Evolutionary conservation across 2,888 invertebrate genomes (phyloP), one percentile per base, ranked within the genome.

Genomic region (Meteorus colon): DNA sequence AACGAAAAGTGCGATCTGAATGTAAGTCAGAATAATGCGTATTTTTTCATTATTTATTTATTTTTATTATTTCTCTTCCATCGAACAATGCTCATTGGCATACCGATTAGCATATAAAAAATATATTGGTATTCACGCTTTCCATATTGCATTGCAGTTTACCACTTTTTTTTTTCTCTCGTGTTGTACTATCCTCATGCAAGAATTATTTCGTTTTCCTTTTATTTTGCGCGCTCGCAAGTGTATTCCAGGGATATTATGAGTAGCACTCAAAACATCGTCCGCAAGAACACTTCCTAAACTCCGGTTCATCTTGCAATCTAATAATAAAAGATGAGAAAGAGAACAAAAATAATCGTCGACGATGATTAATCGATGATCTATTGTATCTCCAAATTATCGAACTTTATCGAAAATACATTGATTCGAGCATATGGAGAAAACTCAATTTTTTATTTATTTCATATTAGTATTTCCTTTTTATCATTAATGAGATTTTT

Each of bases 61-160:
- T 55, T 55, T 19, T 24, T 19, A 19, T 55, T 55, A 55, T 55
- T 55, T 19, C 4, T 55, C 31, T 66, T 70, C 82, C 81, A 81
- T 81, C 79, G 77, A 80, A 84, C 83, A 82, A 84, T 84, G 85
- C 84, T 84, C 81, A 83, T 83, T 82, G 81, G 81, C 84, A 84
- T 85, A 83, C 83, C 85, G 80, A 84, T 85, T 34, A 84, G 85
- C 86, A 87, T 88, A 88, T 87, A 88, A 88, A 88, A 88, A 88
- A 88, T 88, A 88, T 88, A 88, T 87, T 86, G 85, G 84, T 87
- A 86, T 86, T 86, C 84, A 84, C 86, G 85, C 84, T 84, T 86
- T 86, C 84, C 85, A 81, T 86, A 87, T 87, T 86, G 86, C 86
- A 86, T 87, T 87, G 84, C 84, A 81, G 83, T 85, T 85, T 84